phyloP scores from a whole-genome alignment of 2,113 vertebrate genomes.

The Rhinogobius similis region DNA sequence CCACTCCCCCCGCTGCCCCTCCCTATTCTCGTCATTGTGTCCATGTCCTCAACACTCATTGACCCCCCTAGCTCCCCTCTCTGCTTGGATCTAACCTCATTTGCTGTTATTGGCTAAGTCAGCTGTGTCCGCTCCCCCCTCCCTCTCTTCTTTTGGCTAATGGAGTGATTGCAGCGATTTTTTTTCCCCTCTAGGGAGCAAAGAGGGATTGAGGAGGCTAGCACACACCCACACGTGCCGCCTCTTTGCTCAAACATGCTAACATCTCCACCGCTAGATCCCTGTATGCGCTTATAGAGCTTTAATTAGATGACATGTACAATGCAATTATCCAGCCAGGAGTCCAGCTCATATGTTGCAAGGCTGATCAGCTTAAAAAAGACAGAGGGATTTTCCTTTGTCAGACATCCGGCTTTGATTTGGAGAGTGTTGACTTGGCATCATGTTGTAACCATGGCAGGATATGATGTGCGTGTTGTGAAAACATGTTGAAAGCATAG shows the following conservation, averaged over 20 bases:
- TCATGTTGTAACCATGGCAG: constrained; percentile 19
- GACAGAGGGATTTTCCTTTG: constrained; percentile 45
- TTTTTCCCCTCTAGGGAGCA: constrained; percentile 50
- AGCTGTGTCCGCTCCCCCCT: constrained; percentile 66
- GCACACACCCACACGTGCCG: constrained; percentile 27
- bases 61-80: constrained; percentile 41
- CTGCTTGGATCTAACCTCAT: constrained; percentile 74
- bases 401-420: constrained; percentile 35
- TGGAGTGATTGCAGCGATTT: constrained; percentile 78
- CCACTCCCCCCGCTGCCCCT: constrained; percentile 50
- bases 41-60: constrained; percentile 62
- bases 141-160: constrained; percentile 64
- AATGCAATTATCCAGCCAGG: constrained; percentile 73
- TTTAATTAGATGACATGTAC: constrained; percentile 79
- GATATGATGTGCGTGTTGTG: constrained; percentile 14
- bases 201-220: constrained; percentile 52
- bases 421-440: constrained; percentile 16
- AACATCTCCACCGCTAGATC: constrained; percentile 45
- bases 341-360: constrained; percentile 57
- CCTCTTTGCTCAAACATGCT: constrained; percentile 7
- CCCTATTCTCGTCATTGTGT: constrained; percentile 61
- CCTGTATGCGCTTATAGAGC: constrained; percentile 67
- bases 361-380: constrained; percentile 54
- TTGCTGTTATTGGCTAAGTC: constrained; percentile 80
- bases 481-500: constrained; percentile 10